phyloP scores from a whole-genome alignment of 2,888 invertebrate species.

The Tetragonisca angustula region DNA sequence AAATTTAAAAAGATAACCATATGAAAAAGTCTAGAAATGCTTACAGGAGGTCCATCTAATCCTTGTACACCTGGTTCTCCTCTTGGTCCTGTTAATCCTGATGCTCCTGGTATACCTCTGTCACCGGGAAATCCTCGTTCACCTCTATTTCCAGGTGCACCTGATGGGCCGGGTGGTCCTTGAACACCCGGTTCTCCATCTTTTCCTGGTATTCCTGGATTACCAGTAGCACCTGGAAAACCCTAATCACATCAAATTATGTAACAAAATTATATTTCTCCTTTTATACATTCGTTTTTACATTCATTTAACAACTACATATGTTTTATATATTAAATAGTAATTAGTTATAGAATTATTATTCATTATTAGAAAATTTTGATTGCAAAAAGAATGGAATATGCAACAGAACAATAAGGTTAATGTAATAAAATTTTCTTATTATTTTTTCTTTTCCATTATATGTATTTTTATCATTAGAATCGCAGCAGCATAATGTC shows the following conservation, averaged over 20 bases:
- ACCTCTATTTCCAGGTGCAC: slow-evolving; percentile 86
- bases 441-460: background rate
- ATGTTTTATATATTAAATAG: background rate
- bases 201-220: slow-evolving; percentile 91
- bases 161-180: slow-evolving; percentile 87
- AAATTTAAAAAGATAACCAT: background rate
- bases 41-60: slow-evolving; percentile 88
- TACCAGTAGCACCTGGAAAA: slow-evolving; percentile 90
- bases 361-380: background rate
- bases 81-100: slow-evolving; percentile 88
- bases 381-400: too few species aligned
- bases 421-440: too few species aligned
- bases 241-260: slow-evolving; percentile 84
- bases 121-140: slow-evolving; percentile 91
- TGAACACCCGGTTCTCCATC: slow-evolving; percentile 91
- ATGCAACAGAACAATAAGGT: too few species aligned
- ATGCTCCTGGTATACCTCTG: slow-evolving; percentile 88
- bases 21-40: background rate
- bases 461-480: background rate
- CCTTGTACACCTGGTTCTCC: slow-evolving; percentile 89
- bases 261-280: background rate
- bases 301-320: background rate
- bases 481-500: background rate
- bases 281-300: background rate
- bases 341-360: background rate